These are phyloP conservation scores for Thereva unica DNA, from an alignment of 2,888 invertebrate genomes.

Conservation along the genomic window DNA sequence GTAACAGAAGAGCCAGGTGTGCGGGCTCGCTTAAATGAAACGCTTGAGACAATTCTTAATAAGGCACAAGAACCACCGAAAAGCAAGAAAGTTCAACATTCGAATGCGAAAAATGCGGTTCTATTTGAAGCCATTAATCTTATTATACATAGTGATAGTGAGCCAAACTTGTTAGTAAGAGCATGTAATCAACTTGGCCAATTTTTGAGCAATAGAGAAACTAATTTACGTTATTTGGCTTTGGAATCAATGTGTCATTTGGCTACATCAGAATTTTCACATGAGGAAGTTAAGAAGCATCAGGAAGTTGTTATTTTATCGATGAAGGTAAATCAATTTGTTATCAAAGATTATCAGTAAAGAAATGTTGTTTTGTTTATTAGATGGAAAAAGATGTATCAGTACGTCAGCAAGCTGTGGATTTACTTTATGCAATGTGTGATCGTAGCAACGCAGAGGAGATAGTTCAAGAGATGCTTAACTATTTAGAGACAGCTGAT, in stretches of 20 bases:
- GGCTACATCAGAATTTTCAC: conserved; percentile 98
- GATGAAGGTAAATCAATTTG: conserved; percentile 71
- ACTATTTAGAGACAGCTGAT: conserved; percentile 98
- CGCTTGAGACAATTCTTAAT: conserved; percentile 95
- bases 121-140: conserved; percentile 99
- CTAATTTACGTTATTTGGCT: conserved; percentile 95
- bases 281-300: conserved; percentile 99
- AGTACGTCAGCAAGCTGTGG: conserved; percentile 96
- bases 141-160: conserved; percentile 98
- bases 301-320: conserved; percentile 99
- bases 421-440: conserved; percentile 99
- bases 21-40: conserved; percentile 93
- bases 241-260: conserved; percentile 99
- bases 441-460: conserved; percentile 99
- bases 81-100: conserved; percentile 99
- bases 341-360: conserved; percentile 1
- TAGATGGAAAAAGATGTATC: conserved; percentile 97
- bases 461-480: conserved; percentile 99
- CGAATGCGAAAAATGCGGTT: conserved; percentile 99
- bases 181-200: conserved; percentile 99
- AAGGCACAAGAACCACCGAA: conserved; percentile 99
- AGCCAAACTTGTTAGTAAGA: conserved; percentile 93
- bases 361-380: conserved; percentile 39
- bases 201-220: conserved; percentile 95
- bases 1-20: conserved; percentile 96